These are phyloP conservation scores for Xylocampa areola DNA, from an alignment of 2,888 invertebrate genomes.

Conservation along the genomic window DNA sequence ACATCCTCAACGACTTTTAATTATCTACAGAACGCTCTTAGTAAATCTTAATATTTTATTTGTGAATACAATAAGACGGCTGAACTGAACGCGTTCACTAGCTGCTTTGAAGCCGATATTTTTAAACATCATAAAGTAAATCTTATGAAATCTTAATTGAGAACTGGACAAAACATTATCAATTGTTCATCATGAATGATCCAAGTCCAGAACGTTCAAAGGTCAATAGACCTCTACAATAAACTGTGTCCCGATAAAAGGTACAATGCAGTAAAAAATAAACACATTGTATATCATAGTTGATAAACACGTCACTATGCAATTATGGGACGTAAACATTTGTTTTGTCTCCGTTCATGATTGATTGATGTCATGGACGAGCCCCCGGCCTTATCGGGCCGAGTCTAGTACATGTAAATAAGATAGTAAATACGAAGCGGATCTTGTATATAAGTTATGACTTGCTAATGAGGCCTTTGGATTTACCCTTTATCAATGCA, in stretches of 20 bases:
- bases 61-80: no score
- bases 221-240: constrained; percentile 66
- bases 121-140: background rate
- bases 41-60: no score
- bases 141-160: constrained; percentile 9
- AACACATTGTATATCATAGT: constrained; percentile 44
- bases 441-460: constrained; percentile 60
- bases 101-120: no score
- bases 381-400: constrained; percentile 81
- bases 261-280: constrained; percentile 58
- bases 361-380: constrained; percentile 88
- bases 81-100: no score
- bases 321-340: constrained; percentile 77
- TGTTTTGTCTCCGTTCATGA: constrained; percentile 78
- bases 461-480: constrained; percentile 47
- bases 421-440: constrained; percentile 66
- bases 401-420: constrained; percentile 55
- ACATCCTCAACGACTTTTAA: no score
- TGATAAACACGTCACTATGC: constrained; percentile 77
- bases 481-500: constrained; percentile 40
- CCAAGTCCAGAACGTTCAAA: constrained; percentile 63
- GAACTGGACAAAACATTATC: constrained; percentile 33
- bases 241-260: constrained; percentile 62
- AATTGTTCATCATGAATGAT: constrained; percentile 21
- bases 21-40: no score